Base-by-base conservation (phyloP, 2,888 invertebrate genomes). In the Philonicus albiceps region DNA sequence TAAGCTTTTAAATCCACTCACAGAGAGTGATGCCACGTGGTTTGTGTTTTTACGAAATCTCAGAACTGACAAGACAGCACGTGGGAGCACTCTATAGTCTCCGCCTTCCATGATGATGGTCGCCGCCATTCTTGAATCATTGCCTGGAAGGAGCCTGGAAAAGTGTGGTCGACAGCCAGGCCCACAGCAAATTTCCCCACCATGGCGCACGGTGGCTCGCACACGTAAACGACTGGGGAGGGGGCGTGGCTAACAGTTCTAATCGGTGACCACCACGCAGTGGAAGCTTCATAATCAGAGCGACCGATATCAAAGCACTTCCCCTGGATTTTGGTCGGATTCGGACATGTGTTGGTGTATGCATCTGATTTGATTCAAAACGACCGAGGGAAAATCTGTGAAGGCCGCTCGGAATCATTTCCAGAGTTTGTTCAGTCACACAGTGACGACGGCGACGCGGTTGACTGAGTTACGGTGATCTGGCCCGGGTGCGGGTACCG, bases 401-500 rank as follows among this genome's bases (percentile, higher is more conserved):
- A 83, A 83, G 81, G 55, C 55, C 81, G 81, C 81, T 34, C 55
- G 55, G 19, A 83, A 83, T 83, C 81, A 83, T 83, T 83, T 83
- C 64, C 81, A 64, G 64, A 64, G 64, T 83, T 83, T 55, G 81
- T 83, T 83, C 81, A 83, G 81, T 83, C 64, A 53, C 55, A 64
- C 81, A 83, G 81, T 83, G 81, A 64, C 64, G 81, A 83, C 81
- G 81, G 81, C 81, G 81, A 83, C 81, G 55, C 81, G 81, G 81
- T 83, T 83, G 81, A 83, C 81, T 83, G 81, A 83, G 64, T 64
- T 64, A 83, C 81, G 81, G n/a, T 34, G 64, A 83, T 64, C 30
- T 81, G 43, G 40, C 16, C 34, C 34, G 81, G 31, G 55, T 13
- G n/a, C 81, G 64, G 16, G 27, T 22, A 3, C 30, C 34, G 30